Evolutionary conservation across 2,888 invertebrate genomes (phyloP), one percentile per base, ranked within the genome.

Genomic region (Hololepta plana): DNA sequence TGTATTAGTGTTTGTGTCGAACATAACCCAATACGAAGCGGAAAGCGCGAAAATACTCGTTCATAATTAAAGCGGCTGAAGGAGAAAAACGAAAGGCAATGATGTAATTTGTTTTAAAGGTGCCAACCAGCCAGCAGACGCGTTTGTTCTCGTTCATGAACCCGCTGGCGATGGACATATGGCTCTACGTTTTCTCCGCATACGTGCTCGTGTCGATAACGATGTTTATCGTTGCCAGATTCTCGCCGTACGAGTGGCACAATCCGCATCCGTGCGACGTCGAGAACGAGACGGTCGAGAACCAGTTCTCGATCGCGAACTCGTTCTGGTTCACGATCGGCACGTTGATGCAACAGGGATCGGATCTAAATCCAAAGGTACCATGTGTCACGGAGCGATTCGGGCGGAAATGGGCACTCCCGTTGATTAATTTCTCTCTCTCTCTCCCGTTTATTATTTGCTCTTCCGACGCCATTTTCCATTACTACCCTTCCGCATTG

Each of bases 291-390:
- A 67, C 84, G 35, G 67, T 85, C 36, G 87, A 90, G 47, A 95
- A 95, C 53, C 91, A 95, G 60, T 98, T 98, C 64, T 88, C 82
- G 37, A 73, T 87, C 33, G 70, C 73, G 40, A 84, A 95, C 59
- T 84, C 87, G 39, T 82, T 95, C 59, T 93, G 91, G 91, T 93
- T 93, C 60, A 82, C 85, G 38, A 85, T 91, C 21, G 93, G 93
- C 14, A 90, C 90, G 13, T 73, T 95, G 43, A 72, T 95, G 65
- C 80, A 91, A 45, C 91, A 91, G 55, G 90, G 87, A 35, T 84
- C 84, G 32, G 85, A 84, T 33, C 60, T 87, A 37, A 85, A 88
- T 57, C 93, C 93, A 24, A 91, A 77, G 80, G 85, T 85, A 64
- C 47, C 43, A 43, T 44, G 34, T 15, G 20, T 17, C n/a, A 17